Evolutionary conservation across 2,888 invertebrate species (phyloP), one percentile per base, ranked within the genome.

Genomic region (Eupeodes luniger): DNA sequence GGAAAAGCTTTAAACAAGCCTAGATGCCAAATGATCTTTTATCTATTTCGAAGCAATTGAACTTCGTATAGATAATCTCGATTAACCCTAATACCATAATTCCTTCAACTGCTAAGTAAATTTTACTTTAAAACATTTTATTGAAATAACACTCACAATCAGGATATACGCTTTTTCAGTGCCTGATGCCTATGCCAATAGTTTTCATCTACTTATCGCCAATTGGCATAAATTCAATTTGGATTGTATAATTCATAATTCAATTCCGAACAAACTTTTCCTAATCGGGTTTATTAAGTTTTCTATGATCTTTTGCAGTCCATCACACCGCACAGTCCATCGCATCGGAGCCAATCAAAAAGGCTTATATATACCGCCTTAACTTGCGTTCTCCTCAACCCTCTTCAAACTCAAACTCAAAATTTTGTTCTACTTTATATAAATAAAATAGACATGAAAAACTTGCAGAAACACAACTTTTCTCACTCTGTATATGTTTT

Each of bases 251-350:
- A 14, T 19, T 57, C 55, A 55, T 10, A 69, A 76, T 4, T 40
- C 40, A 67, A 61, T 53, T 27, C 40, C 53, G n/a, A 55, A 57
- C 59, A 77, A 81, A 84, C 40, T 87, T 36, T 74, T 40, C 44
- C 77, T 87, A 83, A 87, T 84, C 80, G 83, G 76, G 64, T 87
- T 87, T 81, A 77, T 87, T 81, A 74, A 87, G 77, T 87, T 83
- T 61, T 57, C 75, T 55, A 87, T 81, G 87, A 87, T 87, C 81
- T 75, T 40, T 70, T 55, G 47, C 51, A 47, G 49, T 78, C 61
- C 40, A 14, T 27, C 27, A 27, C 27, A 27, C 27, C 27, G 27
- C 27, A 27, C 27, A 27, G 27, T 27, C 27, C 59, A 47, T 59
- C 53, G 57, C 53, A 12, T 36, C 40, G 6, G 40, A 40, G 9